A percentile compares a stretch with the other conserved stretches of the same genome.
Conservation (phyloP, 2,888 invertebrate genomes). For the Rotaria macrura region DNA sequence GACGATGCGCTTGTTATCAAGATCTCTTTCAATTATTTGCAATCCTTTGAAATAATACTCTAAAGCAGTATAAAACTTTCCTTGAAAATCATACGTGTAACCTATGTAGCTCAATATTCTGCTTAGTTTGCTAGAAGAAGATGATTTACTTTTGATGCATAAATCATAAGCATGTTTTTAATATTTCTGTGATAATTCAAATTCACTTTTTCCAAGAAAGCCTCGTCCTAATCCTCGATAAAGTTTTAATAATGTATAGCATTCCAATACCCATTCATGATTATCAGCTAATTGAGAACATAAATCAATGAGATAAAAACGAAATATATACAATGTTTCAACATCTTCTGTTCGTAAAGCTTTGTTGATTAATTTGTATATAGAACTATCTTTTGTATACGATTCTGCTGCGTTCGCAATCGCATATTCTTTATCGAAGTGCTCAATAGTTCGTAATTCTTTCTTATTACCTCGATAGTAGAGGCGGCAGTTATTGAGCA, state of each 20-base stretch:
- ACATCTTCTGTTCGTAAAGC: constrained; percentile 11
- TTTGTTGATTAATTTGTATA: neutral
- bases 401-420: neutral
- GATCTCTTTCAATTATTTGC: neutral
- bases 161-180: neutral
- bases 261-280: neutral
- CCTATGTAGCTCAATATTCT: neutral
- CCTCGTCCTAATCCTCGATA: neutral
- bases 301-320: constrained; percentile 3
- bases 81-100: neutral
- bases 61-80: neutral
- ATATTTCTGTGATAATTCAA: neutral
- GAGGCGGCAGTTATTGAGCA: neutral
- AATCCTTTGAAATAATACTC: neutral
- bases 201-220: neutral
- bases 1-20: neutral
- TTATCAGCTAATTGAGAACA: neutral
- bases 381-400: constrained; percentile 13
- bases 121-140: neutral
- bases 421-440: neutral
- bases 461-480: neutral
- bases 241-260: neutral
- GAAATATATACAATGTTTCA: neutral
- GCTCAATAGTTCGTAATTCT: neutral
- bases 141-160: neutral